Evolutionary conservation across 1,140 invertebrate species (phyloP), one percentile per base, ranked within the genome.

Genomic region (Drosophila guanche): DNA sequence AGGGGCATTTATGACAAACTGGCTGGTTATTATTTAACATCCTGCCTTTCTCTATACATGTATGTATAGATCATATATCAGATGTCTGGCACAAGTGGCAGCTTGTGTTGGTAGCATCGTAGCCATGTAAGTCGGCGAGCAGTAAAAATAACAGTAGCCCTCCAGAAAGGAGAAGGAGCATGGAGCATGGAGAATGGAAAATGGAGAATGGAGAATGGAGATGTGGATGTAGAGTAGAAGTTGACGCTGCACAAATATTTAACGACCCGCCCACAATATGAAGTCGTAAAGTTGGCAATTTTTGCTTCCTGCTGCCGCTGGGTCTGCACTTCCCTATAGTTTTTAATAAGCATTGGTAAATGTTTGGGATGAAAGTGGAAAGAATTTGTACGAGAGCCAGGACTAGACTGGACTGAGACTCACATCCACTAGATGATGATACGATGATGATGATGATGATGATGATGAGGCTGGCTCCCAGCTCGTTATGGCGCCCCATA

Each of bases 201-300:
- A 20, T 20, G 16, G 16, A 20, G 16, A 20, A 20, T 20, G 16
- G 16, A 20, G 16, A 20, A 20, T 25, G 37, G 33, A 50, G 37
- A 51, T 46, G 50, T 53, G 52, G 74, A 45, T 50, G 58, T 52
- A 45, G 46, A 52, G 55, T 66, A 52, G 48, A 54, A 66, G 81
- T 80, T 85, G 80, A 81, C 83, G 73, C 59, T 81, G 84, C 83
- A 79, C 79, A 79, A 71, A 79, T 88, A 57, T 74, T 86, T 88
- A 83, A 88, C 84, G 83, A 88, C 76, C 78, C 79, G 57, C 84
- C 83, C 83, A 88, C 83, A 89, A 88, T 88, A 88, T 88, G 79
- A 89, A 88, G 83, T 88, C 83, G 83, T 88, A 89, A 88, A 88
- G 70, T 83, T 79, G 84, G 50, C 79, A 83, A 89, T 89, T 88